These are phyloP conservation scores for Aphrophora alni DNA, from an alignment of 2,888 invertebrate genomes.

Conservation along the genomic window DNA sequence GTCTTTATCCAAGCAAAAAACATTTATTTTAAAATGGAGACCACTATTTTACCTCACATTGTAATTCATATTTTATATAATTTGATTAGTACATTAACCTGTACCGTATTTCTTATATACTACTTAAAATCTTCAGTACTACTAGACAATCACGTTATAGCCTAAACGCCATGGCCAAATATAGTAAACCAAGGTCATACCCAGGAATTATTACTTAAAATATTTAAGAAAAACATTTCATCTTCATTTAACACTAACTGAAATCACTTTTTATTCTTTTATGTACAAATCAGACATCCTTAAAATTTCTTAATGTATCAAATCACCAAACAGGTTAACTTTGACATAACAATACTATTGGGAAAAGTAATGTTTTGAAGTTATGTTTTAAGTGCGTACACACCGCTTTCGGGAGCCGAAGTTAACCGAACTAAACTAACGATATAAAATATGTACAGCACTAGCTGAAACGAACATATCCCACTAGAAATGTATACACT, in stretches of 20 bases:
- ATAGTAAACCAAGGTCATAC: neutral
- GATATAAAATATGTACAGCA: too few relatives aligned
- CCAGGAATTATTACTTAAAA: neutral
- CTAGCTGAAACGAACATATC: too few relatives aligned
- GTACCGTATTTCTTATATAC: neutral
- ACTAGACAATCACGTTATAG: neutral
- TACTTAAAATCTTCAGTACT: neutral
- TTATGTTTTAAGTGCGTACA: too few relatives aligned
- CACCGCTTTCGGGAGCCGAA: too few relatives aligned
- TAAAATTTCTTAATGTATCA: neutral
- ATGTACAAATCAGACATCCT: neutral
- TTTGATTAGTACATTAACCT: too few relatives aligned
- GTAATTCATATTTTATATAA: neutral
- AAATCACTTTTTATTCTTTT: neutral
- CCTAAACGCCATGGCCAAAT: neutral
- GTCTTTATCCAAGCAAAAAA: neutral
- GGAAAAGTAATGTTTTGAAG: too few relatives aligned
- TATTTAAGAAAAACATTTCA: neutral
- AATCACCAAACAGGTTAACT: neutral
- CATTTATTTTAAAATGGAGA: neutral
- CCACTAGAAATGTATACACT: too few relatives aligned
- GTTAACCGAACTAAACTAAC: too few relatives aligned
- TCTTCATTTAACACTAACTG: neutral
- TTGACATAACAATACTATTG: neutral
- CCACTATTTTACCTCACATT: neutral